Percentiles rank a stretch among this genome's conserved stretches.
These are phyloP conservation scores for Zeus faber DNA, from an alignment of 2,113 vertebrate genomes.

Conservation along the genomic window DNA sequence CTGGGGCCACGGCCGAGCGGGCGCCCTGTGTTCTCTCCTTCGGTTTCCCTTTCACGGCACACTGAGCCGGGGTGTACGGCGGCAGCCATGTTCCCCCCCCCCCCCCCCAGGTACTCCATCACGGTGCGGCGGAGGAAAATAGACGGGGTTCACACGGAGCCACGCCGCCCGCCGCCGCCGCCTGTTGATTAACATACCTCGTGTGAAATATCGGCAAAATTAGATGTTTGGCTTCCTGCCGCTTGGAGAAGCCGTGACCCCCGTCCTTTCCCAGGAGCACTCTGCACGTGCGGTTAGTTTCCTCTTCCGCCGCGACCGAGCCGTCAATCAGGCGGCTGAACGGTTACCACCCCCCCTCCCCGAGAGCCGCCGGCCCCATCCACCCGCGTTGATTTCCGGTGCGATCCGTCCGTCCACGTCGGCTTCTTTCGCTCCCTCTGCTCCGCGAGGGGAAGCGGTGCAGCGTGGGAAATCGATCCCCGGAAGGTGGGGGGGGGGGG, in stretches of 20 bases:
- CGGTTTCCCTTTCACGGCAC: slow-evolving; percentile 40
- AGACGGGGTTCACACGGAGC: slow-evolving; percentile 50
- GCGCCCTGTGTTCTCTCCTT: slow-evolving; percentile 13
- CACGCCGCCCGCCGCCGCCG: slow-evolving; percentile 40
- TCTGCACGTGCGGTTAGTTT: too few relatives aligned
- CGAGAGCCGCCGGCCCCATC: slow-evolving; percentile 53
- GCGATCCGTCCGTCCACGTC: slow-evolving; percentile 52
- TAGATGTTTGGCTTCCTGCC: too few relatives aligned
- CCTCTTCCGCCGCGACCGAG: too few relatives aligned
- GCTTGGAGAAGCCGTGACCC: too few relatives aligned
- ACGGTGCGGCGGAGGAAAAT: slow-evolving; percentile 43
- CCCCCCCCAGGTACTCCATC: slow-evolving; percentile 49
- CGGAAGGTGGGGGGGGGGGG: slow-evolving; percentile 14
- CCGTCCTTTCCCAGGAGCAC: too few relatives aligned
- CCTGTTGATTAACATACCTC: too few relatives aligned
- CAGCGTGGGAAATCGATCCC: too few relatives aligned
- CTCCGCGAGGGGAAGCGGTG: too few relatives aligned
- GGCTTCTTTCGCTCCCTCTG: too few relatives aligned
- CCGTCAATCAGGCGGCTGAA: slow-evolving; percentile 9
- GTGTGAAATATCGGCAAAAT: too few relatives aligned
- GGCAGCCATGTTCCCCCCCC: slow-evolving; percentile 46
- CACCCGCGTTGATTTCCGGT: slow-evolving; percentile 53
- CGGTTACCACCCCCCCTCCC: slow-evolving; percentile 51
- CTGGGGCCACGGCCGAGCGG: slow-evolving; percentile 42
- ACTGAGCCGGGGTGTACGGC: slow-evolving; percentile 21